These are phyloP conservation scores for Casuarius casuarius DNA, from an alignment of 2,113 vertebrate species.

Conservation along the genomic window DNA sequence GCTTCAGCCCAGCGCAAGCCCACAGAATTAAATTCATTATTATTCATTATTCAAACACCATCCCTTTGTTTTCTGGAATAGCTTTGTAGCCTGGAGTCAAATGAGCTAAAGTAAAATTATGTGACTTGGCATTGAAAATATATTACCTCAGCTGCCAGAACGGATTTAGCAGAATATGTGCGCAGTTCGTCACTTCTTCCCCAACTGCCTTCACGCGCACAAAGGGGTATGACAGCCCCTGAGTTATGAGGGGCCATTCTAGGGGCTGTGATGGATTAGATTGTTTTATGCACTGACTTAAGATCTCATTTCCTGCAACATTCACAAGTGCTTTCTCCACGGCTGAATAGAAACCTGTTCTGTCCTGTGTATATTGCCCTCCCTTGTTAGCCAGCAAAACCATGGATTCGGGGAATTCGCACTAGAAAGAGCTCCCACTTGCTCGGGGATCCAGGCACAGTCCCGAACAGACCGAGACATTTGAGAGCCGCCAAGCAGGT, in stretches of 20 bases:
- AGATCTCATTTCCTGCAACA: conserved; percentile 87
- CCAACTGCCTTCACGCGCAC: conserved; percentile 73
- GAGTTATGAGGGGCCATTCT: conserved; percentile 83
- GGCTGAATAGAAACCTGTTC: conserved; percentile 71
- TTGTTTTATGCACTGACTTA: conserved; percentile 86
- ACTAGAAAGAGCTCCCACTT: conserved; percentile 19
- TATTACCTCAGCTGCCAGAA: conserved; percentile 84
- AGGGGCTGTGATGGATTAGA: conserved; percentile 85
- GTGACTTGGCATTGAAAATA: conserved; percentile 85
- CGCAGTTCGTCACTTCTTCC: conserved; percentile 81
- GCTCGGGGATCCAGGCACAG: conserved; percentile 47
- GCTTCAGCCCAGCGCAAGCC: conserved; percentile 67
- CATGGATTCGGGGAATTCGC: neutral
- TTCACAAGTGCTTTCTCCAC: conserved; percentile 81
- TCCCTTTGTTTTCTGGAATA: conserved; percentile 83
- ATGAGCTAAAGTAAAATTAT: conserved; percentile 86
- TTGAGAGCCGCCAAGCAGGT: conserved; percentile 49
- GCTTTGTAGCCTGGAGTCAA: conserved; percentile 84
- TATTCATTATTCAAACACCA: conserved; percentile 81
- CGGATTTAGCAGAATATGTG: conserved; percentile 82
- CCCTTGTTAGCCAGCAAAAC: conserved; percentile 44
- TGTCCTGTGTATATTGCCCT: conserved; percentile 41
- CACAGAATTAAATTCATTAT: conserved; percentile 79
- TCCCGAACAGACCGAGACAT: conserved; percentile 50
- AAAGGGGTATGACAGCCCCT: conserved; percentile 77